Conservation (phyloP, 2,113 vertebrate species). For the Ctenomys sociabilis region DNA sequence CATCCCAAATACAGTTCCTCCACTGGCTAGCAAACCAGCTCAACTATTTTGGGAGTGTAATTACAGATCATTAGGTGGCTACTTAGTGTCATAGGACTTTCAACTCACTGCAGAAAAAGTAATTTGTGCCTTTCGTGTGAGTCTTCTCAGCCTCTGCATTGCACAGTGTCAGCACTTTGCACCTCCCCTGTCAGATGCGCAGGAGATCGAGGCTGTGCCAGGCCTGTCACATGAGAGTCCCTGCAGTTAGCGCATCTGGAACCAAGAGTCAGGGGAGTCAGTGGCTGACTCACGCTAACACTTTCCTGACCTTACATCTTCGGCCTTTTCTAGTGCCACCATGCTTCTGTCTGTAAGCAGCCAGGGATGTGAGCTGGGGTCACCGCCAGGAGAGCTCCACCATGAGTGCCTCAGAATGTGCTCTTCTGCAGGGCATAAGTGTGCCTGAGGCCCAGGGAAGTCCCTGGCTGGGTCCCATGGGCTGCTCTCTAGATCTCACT, state of each 20-base stretch:
- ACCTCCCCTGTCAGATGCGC: neutral
- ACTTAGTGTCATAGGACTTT: conserved; percentile 59
- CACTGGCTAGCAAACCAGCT: conserved; percentile 46
- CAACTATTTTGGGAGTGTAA: conserved; percentile 73
- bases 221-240: neutral
- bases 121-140: conserved; percentile 33
- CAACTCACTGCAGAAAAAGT: conserved; percentile 36
- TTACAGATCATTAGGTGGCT: conserved; percentile 67
- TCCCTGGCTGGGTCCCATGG: neutral
- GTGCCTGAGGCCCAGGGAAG: neutral
- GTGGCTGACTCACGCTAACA: rapidly evolving
- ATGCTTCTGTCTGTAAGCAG: neutral
- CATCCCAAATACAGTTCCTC: conserved; percentile 57
- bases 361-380: neutral
- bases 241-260: neutral
- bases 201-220: neutral
- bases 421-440: neutral
- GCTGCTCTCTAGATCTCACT: neutral
- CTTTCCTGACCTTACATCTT: neutral
- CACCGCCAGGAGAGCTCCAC: neutral
- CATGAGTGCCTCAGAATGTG: neutral
- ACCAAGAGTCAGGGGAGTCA: neutral
- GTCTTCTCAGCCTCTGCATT: neutral
- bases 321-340: neutral
- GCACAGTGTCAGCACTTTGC: neutral